Percentiles rank a stretch among this genome's conserved stretches.
phyloP scores from a whole-genome alignment of 2,888 invertebrate species.

The Acanthopleura granulata region DNA sequence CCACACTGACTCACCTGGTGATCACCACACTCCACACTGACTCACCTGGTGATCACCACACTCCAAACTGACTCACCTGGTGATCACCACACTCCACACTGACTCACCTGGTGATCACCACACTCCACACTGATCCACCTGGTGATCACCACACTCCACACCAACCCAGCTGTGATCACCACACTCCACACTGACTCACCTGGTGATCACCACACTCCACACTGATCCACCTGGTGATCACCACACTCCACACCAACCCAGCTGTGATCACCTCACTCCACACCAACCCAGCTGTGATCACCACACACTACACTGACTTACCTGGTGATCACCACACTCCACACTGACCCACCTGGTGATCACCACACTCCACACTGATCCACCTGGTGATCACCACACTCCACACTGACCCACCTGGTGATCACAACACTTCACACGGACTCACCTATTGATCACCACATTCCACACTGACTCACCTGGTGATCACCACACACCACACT shows the following conservation, averaged over 20 bases:
- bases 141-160: background rate
- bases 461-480: constrained; percentile 68
- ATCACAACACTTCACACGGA: constrained; percentile 86
- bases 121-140: constrained; percentile 80
- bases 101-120: constrained; percentile 76
- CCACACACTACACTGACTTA: too few species aligned
- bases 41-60: too few species aligned
- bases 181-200: constrained; percentile 80
- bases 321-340: too few species aligned
- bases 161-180: constrained; percentile 77
- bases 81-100: background rate
- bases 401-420: constrained; percentile 71
- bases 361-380: too few species aligned
- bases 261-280: too few species aligned
- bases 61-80: too few species aligned
- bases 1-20: too few species aligned
- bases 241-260: constrained; percentile 79
- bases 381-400: background rate
- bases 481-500: constrained; percentile 85
- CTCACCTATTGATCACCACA: background rate
- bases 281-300: too few species aligned
- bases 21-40: too few species aligned
- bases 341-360: too few species aligned
- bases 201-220: background rate
- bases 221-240: constrained; percentile 76